phyloP scores from a whole-genome alignment of 2,797 vertebrate species.

The Takifugu ocellatus region DNA sequence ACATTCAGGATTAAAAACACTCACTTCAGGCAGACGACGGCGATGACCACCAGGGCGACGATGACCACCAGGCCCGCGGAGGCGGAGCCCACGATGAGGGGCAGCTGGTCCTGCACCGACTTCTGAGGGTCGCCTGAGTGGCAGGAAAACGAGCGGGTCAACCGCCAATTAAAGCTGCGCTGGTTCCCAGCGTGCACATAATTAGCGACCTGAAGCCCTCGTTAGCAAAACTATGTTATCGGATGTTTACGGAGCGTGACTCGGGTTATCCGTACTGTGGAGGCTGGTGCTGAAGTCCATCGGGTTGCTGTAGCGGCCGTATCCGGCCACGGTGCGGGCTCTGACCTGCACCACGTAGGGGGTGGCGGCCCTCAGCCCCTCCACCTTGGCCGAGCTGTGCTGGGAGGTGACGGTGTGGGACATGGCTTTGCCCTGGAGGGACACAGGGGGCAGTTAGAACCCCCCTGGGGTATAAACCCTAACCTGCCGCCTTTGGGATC shows the following conservation, averaged over 20 bases:
- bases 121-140: conserved; percentile 86
- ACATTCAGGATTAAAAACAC: conserved; percentile 39
- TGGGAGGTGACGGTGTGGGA: conserved; percentile 96
- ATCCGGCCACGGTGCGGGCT: conserved; percentile 93
- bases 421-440: conserved; percentile 76
- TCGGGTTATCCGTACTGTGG: conserved; percentile 68
- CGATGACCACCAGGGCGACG: conserved; percentile 90
- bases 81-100: conserved; percentile 93
- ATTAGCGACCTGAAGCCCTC: conserved; percentile 22
- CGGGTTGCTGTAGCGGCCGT: conserved; percentile 90
- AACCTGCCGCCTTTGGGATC: too few species aligned
- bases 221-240: conserved; percentile 19
- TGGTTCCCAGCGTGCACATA: too few species aligned
- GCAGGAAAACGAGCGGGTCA: conserved; percentile 2
- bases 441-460: conserved; percentile 2
- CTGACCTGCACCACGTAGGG: conserved; percentile 92
- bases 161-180: not conserved
- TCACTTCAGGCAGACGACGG: conserved; percentile 96
- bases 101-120: conserved; percentile 91
- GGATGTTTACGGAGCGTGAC: not conserved
- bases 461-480: too few species aligned
- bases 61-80: conserved; percentile 90
- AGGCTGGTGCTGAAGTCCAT: conserved; percentile 88
- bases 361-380: conserved; percentile 83
- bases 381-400: conserved; percentile 89